phyloP scores from a whole-genome alignment of 2,888 invertebrate species.

The Prenolepis imparis region DNA sequence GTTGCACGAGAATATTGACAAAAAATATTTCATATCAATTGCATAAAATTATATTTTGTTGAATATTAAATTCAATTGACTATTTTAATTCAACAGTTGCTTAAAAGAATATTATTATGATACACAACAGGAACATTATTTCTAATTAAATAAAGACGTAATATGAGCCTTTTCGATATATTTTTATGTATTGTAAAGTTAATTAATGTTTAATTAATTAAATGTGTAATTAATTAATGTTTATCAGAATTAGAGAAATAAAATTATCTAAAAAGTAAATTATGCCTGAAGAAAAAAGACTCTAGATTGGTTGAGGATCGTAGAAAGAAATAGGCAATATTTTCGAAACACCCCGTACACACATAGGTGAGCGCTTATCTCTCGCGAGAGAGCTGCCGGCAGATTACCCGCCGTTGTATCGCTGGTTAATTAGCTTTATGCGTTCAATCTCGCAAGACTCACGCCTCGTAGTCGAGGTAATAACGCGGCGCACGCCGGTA shows the following conservation, averaged over 20 bases:
- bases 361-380: constrained; percentile 39
- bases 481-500: constrained; percentile 63
- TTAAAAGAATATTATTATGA: background rate
- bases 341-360: constrained; percentile 24
- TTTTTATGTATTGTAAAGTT: background rate
- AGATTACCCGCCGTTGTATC: constrained; percentile 78
- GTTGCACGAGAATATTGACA: background rate
- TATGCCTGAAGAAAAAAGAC: background rate
- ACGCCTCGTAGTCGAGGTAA: constrained; percentile 62
- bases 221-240: background rate
- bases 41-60: background rate
- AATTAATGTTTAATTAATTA: background rate
- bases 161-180: background rate
- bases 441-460: constrained; percentile 80
- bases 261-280: background rate
- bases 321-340: background rate
- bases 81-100: background rate
- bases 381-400: constrained; percentile 64
- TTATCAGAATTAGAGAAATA: background rate
- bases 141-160: background rate
- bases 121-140: background rate
- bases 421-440: constrained; percentile 78
- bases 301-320: background rate
- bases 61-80: background rate
- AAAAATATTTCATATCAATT: background rate